Conservation (phyloP, 2,797 vertebrate species). For the Eulemur rubriventer region DNA sequence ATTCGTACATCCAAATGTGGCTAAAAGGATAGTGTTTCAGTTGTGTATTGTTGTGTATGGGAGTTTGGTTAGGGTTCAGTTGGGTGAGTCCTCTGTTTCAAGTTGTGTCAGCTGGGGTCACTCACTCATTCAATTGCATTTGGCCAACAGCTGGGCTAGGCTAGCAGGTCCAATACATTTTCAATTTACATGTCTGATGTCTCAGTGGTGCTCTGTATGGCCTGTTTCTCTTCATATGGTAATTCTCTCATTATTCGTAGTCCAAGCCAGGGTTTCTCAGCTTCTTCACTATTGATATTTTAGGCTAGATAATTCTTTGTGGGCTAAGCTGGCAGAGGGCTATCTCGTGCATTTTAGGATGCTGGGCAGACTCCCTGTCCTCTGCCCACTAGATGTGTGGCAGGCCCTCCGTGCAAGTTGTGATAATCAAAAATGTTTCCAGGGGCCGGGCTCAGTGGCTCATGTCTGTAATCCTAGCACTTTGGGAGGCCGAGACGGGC, state of each 20-base stretch:
- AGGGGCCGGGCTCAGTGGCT: too few relatives aligned
- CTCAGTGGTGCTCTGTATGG: background rate
- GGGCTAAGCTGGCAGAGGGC: background rate
- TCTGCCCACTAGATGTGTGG: background rate
- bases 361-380: background rate
- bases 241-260: background rate
- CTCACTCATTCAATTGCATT: background rate
- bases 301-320: background rate
- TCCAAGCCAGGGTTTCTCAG: background rate
- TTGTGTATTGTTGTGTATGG: background rate
- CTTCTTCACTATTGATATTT: background rate
- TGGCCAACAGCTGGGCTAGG: background rate
- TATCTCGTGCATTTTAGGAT: background rate
- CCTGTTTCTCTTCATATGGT: background rate
- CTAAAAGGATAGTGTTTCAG: background rate
- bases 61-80: background rate
- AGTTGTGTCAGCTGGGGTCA: background rate
- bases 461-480: too few relatives aligned
- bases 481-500: too few relatives aligned
- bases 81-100: background rate
- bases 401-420: accelerated
- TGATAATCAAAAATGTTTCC: background rate
- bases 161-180: background rate
- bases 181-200: background rate
- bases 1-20: background rate